Conservation (phyloP, 2,113 vertebrate genomes). For the Gymnobelideus leadbeateri region DNA sequence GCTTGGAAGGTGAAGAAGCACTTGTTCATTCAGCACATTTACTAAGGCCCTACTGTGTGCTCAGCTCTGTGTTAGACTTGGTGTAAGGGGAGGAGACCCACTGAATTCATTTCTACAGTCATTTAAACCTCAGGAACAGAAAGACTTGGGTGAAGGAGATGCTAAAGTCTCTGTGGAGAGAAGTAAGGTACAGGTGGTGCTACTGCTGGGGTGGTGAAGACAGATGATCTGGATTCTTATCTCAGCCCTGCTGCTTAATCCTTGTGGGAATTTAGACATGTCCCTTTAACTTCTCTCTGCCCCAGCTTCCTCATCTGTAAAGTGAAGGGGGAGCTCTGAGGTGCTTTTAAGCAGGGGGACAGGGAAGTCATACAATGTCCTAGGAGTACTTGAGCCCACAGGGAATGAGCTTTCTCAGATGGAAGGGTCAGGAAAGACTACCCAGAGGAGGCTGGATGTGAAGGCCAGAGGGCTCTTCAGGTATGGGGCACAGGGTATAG, state of each 20-base stretch:
- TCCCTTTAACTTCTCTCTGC: background rate
- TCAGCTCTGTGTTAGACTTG: background rate
- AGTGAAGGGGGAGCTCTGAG: background rate
- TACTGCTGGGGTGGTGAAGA: no score
- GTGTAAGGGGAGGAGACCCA: background rate
- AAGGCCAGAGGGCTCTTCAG: background rate
- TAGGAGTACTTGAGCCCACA: no score
- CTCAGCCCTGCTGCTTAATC: background rate
- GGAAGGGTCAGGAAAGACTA: background rate
- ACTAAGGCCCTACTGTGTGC: background rate
- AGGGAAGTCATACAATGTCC: no score
- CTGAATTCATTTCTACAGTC: background rate
- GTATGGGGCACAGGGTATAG: no score
- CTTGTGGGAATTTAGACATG: background rate
- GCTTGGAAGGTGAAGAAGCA: background rate
- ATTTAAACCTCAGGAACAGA: background rate
- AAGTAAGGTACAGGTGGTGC: background rate
- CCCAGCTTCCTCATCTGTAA: background rate
- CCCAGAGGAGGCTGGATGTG: no score
- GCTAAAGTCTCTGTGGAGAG: no score
- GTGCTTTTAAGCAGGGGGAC: no score
- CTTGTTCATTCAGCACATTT: background rate
- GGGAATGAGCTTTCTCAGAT: background rate
- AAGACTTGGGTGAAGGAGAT: no score
- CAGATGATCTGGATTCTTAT: background rate